Base-by-base conservation (phyloP, 2,797 vertebrate species). In the Brachyalestes nurse region DNA sequence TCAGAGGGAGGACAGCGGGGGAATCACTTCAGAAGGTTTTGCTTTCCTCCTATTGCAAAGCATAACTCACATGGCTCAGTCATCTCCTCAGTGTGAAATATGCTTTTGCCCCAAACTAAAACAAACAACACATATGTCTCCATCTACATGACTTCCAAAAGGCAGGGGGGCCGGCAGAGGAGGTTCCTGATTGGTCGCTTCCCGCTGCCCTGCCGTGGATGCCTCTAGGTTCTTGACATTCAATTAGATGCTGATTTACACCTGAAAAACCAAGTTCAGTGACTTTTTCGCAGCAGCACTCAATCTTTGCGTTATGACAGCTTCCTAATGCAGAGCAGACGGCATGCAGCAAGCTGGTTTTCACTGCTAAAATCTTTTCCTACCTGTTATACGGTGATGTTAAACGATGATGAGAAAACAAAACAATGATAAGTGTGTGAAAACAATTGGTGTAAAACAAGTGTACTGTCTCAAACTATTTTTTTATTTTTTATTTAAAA, bases 51-150 rank as follows among this genome's bases (percentile, higher is more conserved):
- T 87, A 82, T 88, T 62, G 75, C 81, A 87, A 84, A 82, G 83
- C 86, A 91, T 90, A 92, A 89, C 88, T 90, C 69, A 82, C 84
- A 85, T 88, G 57, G 85, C 84, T 88, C 89, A 84, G 71, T 91
- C 90, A 92, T 91, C 92, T 89, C 87, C 86, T 88, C 87, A 73
- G 87, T 53, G 57, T 92, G 90, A 94, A 93, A 92, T 94, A 92
- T 92, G 91, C 91, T 91, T 90, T 89, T 45, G 76, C 90, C 89
- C 89, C 87, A 25, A 93, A 93, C 89, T 88, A 92, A 93, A 94
- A 92, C 93, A 93, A 95, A 95, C 92, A 94, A 84, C 89, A 81
- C 92, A 92, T 93, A 90, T 90, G 89, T 94, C 93, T 93, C 91
- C 85, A 91, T 93, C 91, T 88, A 84, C 88, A 90, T 87, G 83